These are phyloP conservation scores for Galerucella nymphaeae DNA, from an alignment of 2,888 invertebrate species.

Conservation along the genomic window DNA sequence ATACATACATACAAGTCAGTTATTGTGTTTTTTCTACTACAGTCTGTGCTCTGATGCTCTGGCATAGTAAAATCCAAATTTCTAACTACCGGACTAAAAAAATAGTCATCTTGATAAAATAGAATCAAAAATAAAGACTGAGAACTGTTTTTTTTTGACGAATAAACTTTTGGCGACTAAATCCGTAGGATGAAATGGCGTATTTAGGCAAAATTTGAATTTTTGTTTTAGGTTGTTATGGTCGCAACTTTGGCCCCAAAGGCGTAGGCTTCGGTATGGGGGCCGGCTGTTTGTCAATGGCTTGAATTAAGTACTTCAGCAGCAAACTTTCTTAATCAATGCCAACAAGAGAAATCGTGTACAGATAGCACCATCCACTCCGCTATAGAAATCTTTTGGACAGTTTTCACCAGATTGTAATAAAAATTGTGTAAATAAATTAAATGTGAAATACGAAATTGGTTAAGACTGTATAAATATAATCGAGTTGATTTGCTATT, in stretches of 20 bases:
- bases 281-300: slow-evolving; percentile 90
- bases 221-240: slow-evolving; percentile 75
- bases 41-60: too few relatives aligned
- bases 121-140: too few relatives aligned
- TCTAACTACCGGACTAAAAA: too few relatives aligned
- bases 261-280: slow-evolving; percentile 93
- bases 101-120: too few relatives aligned
- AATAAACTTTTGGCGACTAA: too few relatives aligned
- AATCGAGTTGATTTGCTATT: slow-evolving; percentile 35
- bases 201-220: not conserved
- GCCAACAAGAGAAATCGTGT: slow-evolving; percentile 14
- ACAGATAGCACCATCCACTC: slow-evolving; percentile 7
- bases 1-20: too few relatives aligned
- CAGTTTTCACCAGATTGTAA: slow-evolving; percentile 4
- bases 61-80: too few relatives aligned
- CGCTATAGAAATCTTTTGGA: slow-evolving; percentile 37
- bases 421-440: slow-evolving; percentile 5
- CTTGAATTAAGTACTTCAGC: slow-evolving; percentile 67
- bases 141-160: too few relatives aligned
- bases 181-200: too few relatives aligned
- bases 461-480: slow-evolving; percentile 51
- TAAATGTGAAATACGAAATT: slow-evolving; percentile 38
- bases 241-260: slow-evolving; percentile 86
- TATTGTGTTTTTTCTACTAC: too few relatives aligned
- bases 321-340: slow-evolving; percentile 51